Evolutionary conservation across 2,797 vertebrate genomes (phyloP), one percentile per base, ranked within the genome.

Genomic region (Microcaecilia unicolor): DNA sequence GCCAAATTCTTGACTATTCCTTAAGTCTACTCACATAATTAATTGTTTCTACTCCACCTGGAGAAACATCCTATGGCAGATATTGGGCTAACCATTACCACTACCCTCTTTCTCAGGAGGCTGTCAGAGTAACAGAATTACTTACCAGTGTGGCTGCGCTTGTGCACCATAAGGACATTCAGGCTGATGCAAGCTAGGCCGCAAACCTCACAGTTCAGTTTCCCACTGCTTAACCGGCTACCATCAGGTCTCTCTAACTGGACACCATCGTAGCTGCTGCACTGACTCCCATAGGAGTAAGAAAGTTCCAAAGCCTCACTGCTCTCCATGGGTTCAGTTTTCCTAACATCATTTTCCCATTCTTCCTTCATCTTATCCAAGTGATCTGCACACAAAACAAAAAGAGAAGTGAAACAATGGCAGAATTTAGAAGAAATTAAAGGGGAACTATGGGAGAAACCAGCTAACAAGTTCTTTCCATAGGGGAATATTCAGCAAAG

Each of bases 101-200:
- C n/a, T n/a, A n/a, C n/a, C n/a, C n/a, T 23, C 11, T 57, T 44
- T 33, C 32, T n/a, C 8, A 34, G 30, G 28, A 45, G 44, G 37
- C 29, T 53, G 37, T 48, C 65, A 51, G 49, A 12, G 41, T 51
- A 11, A 25, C 14, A 58, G 42, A 37, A 52, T 51, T 74, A 74
- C 81, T 88, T 78, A 97, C 93, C 93, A 25, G 92, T 96, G 72
- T 96, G 92, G 72, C 92, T 96, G 67, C 92, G 85, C 41, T 96
- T 95, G 71, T 97, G 93, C 64, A 97, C 93, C 74, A 96, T 85
- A 74, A 97, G 74, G 34, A 97, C 92, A 44, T 97, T 97, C 71
- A 93, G 90, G 76, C 92, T 94, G 67, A 96, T 85, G 74, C 93
- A 96, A 74, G 87, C 84, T 71, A 96, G 72, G 57, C 92, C 93